Evolutionary conservation across 2,113 vertebrate species (phyloP), one percentile per base, ranked within the genome.

Genomic region (Peromyscus polionotus): DNA sequence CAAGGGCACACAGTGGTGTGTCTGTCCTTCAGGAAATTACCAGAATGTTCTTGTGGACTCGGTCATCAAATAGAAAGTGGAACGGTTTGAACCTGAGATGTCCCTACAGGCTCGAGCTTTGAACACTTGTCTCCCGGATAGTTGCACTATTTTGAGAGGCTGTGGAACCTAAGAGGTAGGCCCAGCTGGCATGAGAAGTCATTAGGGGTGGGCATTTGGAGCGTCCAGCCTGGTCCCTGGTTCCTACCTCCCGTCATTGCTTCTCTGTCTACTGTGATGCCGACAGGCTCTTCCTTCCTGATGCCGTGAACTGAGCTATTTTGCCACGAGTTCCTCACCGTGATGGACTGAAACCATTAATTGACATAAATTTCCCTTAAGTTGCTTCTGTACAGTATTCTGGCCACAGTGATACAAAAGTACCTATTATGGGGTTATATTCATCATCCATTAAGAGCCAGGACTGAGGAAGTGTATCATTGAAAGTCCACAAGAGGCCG

Each of bases 401-500:
- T 26, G 67, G 45, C 57, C 86, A 39, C 7, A 0, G 33, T 28
- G 65, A 72, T 19, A 26, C 54, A 45, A 11, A 72, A 72, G 48
- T 54, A 16, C 11, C 45, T 70, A 54, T 36, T 54, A n/a, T 2
- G 12, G 65, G 28, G 14, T 80, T 48, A 22, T 19, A 7, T 39
- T 59, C 73, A 33, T 63, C 88, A 36, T 51, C 89, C 93, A 91
- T 45, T 90, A 90, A 92, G 91, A 77, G 33, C 51, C 16, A 45
- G n/a, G 65, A 57, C 70, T 59, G 63, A 7, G 24, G 57, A 80
- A 63, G 72, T 48, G 4, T 8, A 75, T 1, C 7, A 9, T 11
- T 59, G 68, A 39, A n/a, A 26, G 45, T 80, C 31, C 36, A n/a
- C 9, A 36, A 48, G 26, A 95, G 26, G 75, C 94, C 94, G 73